Conservation (phyloP, 2,113 vertebrate genomes). For the Calyptommatus sinebrachiatus region DNA sequence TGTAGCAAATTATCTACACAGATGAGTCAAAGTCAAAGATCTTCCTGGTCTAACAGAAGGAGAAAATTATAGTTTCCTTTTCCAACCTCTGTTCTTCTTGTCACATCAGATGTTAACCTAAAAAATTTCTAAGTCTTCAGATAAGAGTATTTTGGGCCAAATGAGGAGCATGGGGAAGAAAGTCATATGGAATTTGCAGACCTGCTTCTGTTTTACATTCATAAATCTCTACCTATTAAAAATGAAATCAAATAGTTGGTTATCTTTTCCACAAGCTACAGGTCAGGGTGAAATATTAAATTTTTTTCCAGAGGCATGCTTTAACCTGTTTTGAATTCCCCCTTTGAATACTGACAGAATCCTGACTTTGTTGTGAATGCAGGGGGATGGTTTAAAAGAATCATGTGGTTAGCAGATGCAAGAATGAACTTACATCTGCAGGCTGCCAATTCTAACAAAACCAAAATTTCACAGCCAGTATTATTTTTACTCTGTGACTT, state of each 20-base stretch:
- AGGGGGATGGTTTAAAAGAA: neutral
- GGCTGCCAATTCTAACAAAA: neutral
- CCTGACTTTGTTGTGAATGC: neutral
- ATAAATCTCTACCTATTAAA: neutral
- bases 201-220: neutral
- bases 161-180: neutral
- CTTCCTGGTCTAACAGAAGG: no score
- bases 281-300: neutral
- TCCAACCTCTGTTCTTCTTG: no score
- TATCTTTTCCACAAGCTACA: neutral
- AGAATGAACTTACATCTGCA: neutral
- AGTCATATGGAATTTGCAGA: neutral
- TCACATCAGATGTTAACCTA: neutral
- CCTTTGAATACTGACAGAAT: constrained; percentile 6
- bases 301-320: neutral
- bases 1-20: no score
- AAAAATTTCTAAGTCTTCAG: neutral
- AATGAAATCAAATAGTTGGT: constrained; percentile 6
- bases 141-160: neutral
- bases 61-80: no score
- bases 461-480: neutral
- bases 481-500: neutral
- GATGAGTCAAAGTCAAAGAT: no score
- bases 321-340: neutral
- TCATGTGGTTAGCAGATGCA: neutral